These are phyloP conservation scores for Ceriagrion tenellum DNA, from an alignment of 2,888 invertebrate species.

Conservation along the genomic window DNA sequence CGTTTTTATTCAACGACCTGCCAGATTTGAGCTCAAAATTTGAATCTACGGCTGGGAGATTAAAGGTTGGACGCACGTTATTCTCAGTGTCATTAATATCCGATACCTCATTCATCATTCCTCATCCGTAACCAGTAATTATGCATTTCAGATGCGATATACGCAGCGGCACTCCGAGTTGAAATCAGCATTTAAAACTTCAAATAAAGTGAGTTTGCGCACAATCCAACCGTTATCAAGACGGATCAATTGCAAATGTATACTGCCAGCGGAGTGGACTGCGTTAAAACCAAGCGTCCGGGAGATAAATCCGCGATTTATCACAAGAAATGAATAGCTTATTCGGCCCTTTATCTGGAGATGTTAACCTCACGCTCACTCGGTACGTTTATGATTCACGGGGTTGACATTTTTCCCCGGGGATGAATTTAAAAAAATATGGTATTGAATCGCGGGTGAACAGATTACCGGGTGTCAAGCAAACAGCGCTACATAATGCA, in stretches of 20 bases:
- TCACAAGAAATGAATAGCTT: neutral
- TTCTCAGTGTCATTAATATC: neutral
- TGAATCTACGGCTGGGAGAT: neutral
- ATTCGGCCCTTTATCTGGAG: neutral
- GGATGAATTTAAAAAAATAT: conserved; percentile 27
- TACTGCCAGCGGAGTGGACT: neutral
- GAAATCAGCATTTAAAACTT: neutral
- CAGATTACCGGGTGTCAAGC: conserved; percentile 47
- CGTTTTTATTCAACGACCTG: neutral
- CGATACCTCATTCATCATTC: neutral
- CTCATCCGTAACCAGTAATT: neutral
- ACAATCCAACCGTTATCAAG: neutral
- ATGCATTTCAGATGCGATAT: neutral
- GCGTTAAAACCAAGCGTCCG: neutral
- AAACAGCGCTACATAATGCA: conserved; percentile 37
- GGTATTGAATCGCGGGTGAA: conserved; percentile 42
- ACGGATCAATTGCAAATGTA: neutral
- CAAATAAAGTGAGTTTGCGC: neutral
- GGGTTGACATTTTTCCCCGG: neutral
- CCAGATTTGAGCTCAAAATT: neutral
- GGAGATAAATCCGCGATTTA: neutral
- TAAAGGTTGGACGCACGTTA: neutral
- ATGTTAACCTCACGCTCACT: neutral
- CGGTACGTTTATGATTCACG: neutral
- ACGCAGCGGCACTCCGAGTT: neutral